Conservation (phyloP, 1,140 invertebrate species). For the Cepaea nemoralis region DNA sequence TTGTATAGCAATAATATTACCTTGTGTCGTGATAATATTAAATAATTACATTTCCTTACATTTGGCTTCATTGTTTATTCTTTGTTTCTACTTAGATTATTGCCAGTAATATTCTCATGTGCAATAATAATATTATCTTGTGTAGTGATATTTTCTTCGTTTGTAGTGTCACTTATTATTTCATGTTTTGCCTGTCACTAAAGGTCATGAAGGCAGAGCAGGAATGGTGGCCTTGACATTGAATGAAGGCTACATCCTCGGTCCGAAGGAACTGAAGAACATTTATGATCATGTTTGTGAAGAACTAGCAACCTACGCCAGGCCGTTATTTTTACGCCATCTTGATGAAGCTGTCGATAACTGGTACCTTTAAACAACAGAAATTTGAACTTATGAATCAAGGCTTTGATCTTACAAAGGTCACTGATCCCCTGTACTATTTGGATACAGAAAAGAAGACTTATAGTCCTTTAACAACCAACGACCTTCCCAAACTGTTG, state of each 20-base stretch:
- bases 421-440: constrained; percentile 85
- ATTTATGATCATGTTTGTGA: constrained; percentile 48
- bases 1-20: no score
- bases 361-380: constrained; percentile 61
- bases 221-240: constrained; percentile 30
- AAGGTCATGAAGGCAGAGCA: constrained; percentile 36
- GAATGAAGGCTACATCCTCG: neutral
- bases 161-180: no score
- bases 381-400: constrained; percentile 82
- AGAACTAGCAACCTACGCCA: constrained; percentile 85
- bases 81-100: no score
- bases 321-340: constrained; percentile 88
- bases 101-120: no score
- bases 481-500: constrained; percentile 69
- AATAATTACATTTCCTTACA: no score
- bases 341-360: constrained; percentile 52
- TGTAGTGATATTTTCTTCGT: no score
- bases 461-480: constrained; percentile 77
- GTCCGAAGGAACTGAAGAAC: constrained; percentile 20
- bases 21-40: no score
- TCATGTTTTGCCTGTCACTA: neutral
- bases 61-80: no score
- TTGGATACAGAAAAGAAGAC: constrained; percentile 74
- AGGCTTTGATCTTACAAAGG: constrained; percentile 84
- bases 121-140: no score